phyloP scores from a whole-genome alignment of 2,797 vertebrate species.

The Nyctibius grandis region DNA sequence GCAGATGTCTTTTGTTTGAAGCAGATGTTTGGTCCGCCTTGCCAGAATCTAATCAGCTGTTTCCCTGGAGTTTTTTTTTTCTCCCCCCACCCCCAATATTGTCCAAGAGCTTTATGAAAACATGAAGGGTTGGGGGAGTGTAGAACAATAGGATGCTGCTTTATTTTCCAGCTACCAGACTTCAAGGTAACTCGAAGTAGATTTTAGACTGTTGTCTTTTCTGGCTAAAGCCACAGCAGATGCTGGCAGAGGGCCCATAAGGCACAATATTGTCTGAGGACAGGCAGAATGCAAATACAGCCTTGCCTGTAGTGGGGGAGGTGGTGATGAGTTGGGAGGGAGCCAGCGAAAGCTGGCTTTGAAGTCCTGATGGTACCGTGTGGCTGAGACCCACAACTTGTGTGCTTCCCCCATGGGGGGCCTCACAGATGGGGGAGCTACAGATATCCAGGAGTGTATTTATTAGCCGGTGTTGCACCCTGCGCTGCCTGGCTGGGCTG shows the following conservation, averaged over 20 bases:
- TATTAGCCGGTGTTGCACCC: no score
- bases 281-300: neutral
- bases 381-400: neutral
- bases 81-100: constrained; percentile 56
- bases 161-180: neutral
- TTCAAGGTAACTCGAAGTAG: neutral
- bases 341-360: neutral
- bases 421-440: neutral
- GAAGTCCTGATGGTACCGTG: neutral
- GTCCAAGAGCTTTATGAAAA: constrained; percentile 86
- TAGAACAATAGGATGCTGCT: constrained; percentile 41
- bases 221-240: neutral
- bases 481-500: rapidly evolving
- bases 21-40: constrained; percentile 95
- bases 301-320: neutral
- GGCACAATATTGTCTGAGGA: neutral
- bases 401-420: neutral
- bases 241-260: constrained; percentile 1
- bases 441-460: neutral
- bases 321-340: neutral
- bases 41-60: constrained; percentile 97
- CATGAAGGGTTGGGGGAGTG: constrained; percentile 67
- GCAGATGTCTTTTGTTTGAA: constrained; percentile 99
- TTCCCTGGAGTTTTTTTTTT: constrained; percentile 76
- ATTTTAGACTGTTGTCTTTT: neutral